These are phyloP conservation scores for Drosophila triauraria DNA, from an alignment of 1,140 invertebrate genomes.

Conservation along the genomic window DNA sequence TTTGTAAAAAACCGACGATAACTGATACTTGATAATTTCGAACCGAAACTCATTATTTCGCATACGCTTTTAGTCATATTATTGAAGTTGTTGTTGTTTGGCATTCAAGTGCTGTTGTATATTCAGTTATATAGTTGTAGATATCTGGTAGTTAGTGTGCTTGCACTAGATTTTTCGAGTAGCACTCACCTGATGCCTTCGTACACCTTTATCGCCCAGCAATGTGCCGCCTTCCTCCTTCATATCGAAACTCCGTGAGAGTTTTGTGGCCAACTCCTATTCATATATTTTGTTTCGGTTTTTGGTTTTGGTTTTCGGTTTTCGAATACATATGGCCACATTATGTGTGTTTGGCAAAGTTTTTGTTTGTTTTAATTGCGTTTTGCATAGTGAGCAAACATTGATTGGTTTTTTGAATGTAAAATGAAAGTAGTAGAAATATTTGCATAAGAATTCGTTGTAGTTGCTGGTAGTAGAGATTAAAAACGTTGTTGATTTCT, in stretches of 20 bases:
- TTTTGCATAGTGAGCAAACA: constrained; percentile 67
- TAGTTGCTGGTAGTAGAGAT: constrained; percentile 63
- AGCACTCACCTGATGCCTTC: constrained; percentile 85
- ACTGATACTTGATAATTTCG: constrained; percentile 30
- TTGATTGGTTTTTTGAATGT: constrained; percentile 62
- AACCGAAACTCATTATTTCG: constrained; percentile 34
- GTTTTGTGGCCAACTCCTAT: constrained; percentile 93
- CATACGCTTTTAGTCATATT: constrained; percentile 36
- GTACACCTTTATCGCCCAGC: constrained; percentile 88
- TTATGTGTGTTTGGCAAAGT: constrained; percentile 26
- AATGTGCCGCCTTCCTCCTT: constrained; percentile 91
- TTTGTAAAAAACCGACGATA: constrained; percentile 33
- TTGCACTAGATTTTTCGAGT: constrained; percentile 58
- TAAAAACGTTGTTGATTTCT: constrained; percentile 53
- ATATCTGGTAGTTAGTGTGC: constrained; percentile 43
- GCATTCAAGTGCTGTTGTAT: constrained; percentile 71
- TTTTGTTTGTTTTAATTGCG: constrained; percentile 23
- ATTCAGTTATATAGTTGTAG: constrained; percentile 45
- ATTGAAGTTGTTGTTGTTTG: constrained; percentile 50
- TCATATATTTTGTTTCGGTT: constrained; percentile 49
- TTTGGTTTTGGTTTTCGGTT: constrained; percentile 32
- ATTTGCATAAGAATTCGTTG: constrained; percentile 80
- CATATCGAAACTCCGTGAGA: constrained; percentile 94
- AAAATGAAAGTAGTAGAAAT: constrained; percentile 81
- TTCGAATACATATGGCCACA: constrained; percentile 45